phyloP scores from a whole-genome alignment of 2,888 invertebrate genomes.

The Microctonus brassicae region DNA sequence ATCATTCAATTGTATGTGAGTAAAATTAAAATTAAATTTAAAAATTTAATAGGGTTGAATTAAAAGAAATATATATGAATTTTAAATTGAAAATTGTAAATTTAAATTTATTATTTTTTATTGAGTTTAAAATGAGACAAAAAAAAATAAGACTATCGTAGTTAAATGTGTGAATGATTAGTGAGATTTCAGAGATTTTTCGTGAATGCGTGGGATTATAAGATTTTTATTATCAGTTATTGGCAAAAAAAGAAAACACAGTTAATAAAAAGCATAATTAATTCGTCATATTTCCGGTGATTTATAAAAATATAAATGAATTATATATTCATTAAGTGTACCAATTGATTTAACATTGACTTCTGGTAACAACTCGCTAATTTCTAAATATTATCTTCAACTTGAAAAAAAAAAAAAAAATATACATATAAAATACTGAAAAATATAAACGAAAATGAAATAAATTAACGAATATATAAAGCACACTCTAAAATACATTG shows the following conservation, averaged over 20 bases:
- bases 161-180: constrained; percentile 43
- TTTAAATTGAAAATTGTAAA: not conserved
- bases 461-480: not conserved
- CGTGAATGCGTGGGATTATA: constrained; percentile 30
- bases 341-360: too few relatives aligned
- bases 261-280: constrained; percentile 35
- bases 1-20: not conserved
- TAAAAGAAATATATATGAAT: not conserved
- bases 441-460: constrained; percentile 9
- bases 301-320: constrained; percentile 16
- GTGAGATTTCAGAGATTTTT: constrained; percentile 22
- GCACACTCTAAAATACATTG: not conserved
- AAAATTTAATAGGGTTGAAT: not conserved
- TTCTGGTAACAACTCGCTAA: constrained; percentile 13
- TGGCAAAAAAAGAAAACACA: constrained; percentile 32
- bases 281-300: not conserved
- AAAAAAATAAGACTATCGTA: constrained; percentile 51
- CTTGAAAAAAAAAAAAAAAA: constrained; percentile 15
- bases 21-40: not conserved
- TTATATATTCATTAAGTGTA: constrained; percentile 10
- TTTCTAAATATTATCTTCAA: constrained; percentile 14
- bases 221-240: constrained; percentile 26
- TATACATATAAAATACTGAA: not conserved
- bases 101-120: not conserved
- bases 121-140: constrained; percentile 36